These are phyloP conservation scores for Synanthedon andrenaeformis DNA, from an alignment of 2,888 invertebrate genomes.

Conservation along the genomic window DNA sequence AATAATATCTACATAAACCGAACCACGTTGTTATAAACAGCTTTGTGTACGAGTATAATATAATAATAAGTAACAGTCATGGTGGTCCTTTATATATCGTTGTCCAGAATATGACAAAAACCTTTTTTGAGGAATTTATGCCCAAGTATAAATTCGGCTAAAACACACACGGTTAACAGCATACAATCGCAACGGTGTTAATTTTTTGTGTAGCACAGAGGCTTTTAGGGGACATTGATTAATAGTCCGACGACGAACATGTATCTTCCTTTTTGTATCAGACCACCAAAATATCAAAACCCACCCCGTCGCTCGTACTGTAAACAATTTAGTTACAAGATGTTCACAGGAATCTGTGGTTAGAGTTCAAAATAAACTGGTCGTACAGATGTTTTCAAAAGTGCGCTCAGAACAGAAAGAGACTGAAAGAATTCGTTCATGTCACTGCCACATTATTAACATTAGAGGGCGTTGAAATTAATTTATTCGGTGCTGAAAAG, in stretches of 20 bases:
- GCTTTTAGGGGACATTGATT: constrained; percentile 59
- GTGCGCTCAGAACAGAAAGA: constrained; percentile 19
- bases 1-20: too few relatives aligned
- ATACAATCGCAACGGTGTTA: constrained; percentile 1
- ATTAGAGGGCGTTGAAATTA: constrained; percentile 14
- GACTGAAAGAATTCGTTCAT: constrained; percentile 21
- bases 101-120: too few relatives aligned
- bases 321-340: neutral
- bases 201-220: constrained; percentile 49
- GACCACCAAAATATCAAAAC: constrained; percentile 12
- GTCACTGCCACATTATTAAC: constrained; percentile 28
- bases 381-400: constrained; percentile 23
- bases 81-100: neutral
- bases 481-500: constrained; percentile 10
- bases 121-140: too few relatives aligned
- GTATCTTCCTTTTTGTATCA: constrained; percentile 32
- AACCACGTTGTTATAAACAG: too few relatives aligned
- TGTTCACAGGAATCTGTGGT: neutral
- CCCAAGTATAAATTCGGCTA: neutral
- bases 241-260: constrained; percentile 45
- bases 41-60: neutral
- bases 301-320: constrained; percentile 10
- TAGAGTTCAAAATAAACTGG: constrained; percentile 18
- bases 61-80: neutral
- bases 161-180: neutral